phyloP scores from a whole-genome alignment of 2,888 invertebrate genomes.

The Cordilura impudica region DNA sequence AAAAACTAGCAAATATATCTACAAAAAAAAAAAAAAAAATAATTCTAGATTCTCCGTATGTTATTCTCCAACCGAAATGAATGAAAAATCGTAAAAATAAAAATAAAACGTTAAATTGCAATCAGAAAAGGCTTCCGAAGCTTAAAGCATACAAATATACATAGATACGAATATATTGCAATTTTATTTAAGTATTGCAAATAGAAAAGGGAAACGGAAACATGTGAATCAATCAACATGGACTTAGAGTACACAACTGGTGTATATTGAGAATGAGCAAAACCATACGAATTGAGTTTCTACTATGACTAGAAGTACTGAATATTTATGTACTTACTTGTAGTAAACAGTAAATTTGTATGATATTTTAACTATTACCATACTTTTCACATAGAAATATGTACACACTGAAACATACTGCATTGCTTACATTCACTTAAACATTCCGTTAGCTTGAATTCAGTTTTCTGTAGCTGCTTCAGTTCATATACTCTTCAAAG shows the following conservation, averaged over 20 bases:
- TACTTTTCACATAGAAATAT: not conserved
- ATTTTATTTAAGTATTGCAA: constrained; percentile 4
- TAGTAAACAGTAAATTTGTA: not conserved
- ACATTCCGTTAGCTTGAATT: not conserved
- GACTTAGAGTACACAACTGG: not conserved
- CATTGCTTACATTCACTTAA: not conserved
- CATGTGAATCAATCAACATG: constrained; percentile 35
- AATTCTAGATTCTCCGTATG: too few relatives aligned
- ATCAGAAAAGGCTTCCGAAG: not conserved
- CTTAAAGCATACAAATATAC: not conserved
- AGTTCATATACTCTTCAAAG: too few relatives aligned
- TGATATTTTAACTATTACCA: not conserved
- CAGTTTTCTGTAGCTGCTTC: too few relatives aligned
- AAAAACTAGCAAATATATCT: too few relatives aligned
- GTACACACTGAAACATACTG: not conserved
- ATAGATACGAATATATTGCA: not conserved
- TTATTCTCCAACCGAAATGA: too few relatives aligned
- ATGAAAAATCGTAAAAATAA: too few relatives aligned
- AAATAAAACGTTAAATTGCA: not conserved
- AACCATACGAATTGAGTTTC: not conserved
- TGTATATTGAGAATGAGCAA: not conserved
- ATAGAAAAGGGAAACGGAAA: constrained; percentile 30
- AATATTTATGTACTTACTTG: not conserved
- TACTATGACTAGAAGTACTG: too few relatives aligned
- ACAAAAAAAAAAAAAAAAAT: too few relatives aligned